These are phyloP conservation scores for Theonella swinhoei DNA, from an alignment of 37 sponge, comb jelly and placozoan genomes.

Conservation along the genomic window DNA sequence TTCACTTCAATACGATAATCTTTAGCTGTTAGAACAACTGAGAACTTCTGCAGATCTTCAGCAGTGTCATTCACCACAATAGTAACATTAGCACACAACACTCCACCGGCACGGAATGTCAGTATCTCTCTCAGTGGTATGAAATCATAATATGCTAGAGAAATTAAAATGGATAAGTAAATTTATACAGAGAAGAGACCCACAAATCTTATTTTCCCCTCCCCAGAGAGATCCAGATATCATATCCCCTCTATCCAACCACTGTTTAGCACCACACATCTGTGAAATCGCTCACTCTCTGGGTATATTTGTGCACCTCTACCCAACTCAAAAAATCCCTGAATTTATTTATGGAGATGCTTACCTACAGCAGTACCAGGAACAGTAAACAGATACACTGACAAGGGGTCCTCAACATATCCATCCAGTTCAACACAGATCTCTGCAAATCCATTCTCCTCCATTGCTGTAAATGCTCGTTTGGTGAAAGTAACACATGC, in stretches of 20 bases:
- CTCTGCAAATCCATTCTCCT: not conserved
- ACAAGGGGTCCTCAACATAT: not conserved
- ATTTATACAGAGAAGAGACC: too few species aligned
- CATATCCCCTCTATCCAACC: too few species aligned
- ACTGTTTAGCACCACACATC: too few species aligned
- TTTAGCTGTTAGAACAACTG: not conserved
- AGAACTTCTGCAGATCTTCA: constrained; percentile 1
- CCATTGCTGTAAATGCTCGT: not conserved
- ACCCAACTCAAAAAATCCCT: not conserved
- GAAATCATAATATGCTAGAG: not conserved
- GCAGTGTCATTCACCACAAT: not conserved
- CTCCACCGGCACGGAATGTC: not conserved
- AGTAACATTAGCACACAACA: not conserved
- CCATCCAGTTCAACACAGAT: not conserved
- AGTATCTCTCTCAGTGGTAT: not conserved
- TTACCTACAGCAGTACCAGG: not conserved
- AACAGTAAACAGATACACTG: not conserved
- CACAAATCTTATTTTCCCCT: too few species aligned
- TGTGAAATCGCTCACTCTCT: too few species aligned
- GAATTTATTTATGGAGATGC: not conserved
- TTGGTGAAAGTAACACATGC: not conserved
- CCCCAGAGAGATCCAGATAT: too few species aligned
- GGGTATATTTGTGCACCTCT: too few species aligned
- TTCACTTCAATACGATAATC: not conserved
- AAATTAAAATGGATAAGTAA: too few species aligned